Evolutionary conservation across 2,113 vertebrate species (phyloP), one percentile per base, ranked within the genome.

Genomic region (Clinocottus analis): DNA sequence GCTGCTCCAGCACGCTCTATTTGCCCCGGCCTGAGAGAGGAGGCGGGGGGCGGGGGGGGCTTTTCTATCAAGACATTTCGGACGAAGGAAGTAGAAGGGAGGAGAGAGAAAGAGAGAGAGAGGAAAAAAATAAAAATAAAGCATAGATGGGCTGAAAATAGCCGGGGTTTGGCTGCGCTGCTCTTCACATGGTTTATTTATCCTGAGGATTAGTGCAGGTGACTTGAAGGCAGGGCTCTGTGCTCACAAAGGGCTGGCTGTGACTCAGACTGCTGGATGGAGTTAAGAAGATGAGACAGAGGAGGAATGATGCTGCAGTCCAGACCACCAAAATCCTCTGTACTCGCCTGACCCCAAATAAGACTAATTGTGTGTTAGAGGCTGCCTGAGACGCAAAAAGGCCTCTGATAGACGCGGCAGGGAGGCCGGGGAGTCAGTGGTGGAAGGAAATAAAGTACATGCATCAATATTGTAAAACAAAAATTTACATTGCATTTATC

Each of bases 131-230:
- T n/a, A n/a, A n/a, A 37, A 13, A 43, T 19, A 29, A 17, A 75
- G 82, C 75, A 75, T 71, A 82, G 80, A 47, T 27, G 61, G 53
- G 72, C 90, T 89, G 89, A 92, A 92, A 92, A 93, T 92, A 93
- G 91, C 86, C 62, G 41, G 56, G 35, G 73, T 75, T n/a, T 62
- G 79, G 70, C 87, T 89, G 89, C 88, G 67, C 68, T 75, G 79
- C 81, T 87, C 75, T 85, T 68, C 79, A 63, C 91, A 93, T 93
- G 89, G 87, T 92, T 94, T 93, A 93, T 94, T 93, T 86, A 93
- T 92, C 84, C 72, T 62, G 77, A 84, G 85, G 84, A 91, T 91
- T 86, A 90, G 87, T 88, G 90, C 89, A 92, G 91, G 93, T 92
- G 92, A 93, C 90, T 92, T 73, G 64, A 84, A 82, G 91, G 87